These are phyloP conservation scores for Dynastes maya DNA, from an alignment of 2,888 invertebrate species.

Conservation along the genomic window DNA sequence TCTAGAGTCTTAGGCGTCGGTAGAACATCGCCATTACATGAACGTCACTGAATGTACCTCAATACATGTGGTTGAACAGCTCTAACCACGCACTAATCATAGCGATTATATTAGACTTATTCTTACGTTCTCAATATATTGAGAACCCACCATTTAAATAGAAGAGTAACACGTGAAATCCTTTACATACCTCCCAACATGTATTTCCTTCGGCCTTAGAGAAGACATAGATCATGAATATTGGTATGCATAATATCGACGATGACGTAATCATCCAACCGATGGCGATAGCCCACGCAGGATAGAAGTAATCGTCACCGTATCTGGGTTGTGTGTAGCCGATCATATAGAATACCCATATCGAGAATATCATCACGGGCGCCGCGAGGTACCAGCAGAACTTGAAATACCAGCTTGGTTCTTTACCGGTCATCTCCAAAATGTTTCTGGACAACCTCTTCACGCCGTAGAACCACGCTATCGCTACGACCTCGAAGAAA, in stretches of 20 bases:
- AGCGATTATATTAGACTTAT: no score
- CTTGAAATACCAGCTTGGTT: constrained; percentile 86
- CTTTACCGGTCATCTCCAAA: constrained; percentile 90
- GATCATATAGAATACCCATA: constrained; percentile 91
- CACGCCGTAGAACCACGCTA: constrained; percentile 94
- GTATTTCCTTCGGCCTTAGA: constrained; percentile 81
- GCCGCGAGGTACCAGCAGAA: constrained; percentile 89
- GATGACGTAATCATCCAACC: constrained; percentile 91
- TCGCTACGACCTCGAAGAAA: constrained; percentile 93
- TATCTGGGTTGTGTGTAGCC: constrained; percentile 91
- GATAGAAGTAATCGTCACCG: constrained; percentile 81
- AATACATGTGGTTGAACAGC: no score
- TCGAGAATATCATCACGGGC: constrained; percentile 85
- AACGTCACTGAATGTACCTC: no score
- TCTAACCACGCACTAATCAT: no score
- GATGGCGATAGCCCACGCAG: constrained; percentile 87
- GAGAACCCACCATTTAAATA: constrained; percentile 18
- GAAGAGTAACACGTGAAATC: constrained; percentile 24
- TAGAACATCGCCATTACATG: no score
- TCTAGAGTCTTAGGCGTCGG: no score
- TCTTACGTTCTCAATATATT: no score
- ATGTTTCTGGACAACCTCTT: constrained; percentile 86
- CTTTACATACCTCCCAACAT: constrained; percentile 77
- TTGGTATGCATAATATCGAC: constrained; percentile 89
- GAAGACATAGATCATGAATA: constrained; percentile 83